A percentile compares a stretch with the other conserved stretches of the same genome.
Conservation (phyloP, 2,888 invertebrate species). For the Proisotoma minuta region DNA sequence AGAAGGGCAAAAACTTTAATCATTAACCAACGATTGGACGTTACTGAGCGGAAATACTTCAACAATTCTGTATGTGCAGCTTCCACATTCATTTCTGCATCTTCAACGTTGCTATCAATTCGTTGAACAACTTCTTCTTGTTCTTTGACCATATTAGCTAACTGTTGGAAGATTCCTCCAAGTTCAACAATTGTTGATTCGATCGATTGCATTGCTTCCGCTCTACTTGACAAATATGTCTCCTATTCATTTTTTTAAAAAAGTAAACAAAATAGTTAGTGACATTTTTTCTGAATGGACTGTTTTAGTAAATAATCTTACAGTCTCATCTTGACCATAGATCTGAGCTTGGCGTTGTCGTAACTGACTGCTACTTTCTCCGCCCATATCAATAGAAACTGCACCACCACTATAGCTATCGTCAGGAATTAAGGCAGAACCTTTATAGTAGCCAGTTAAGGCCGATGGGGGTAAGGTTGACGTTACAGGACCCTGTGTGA, state of each 20-base stretch:
- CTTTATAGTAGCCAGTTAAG: conserved; percentile 54
- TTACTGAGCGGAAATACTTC: conserved; percentile 94
- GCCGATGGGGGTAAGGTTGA: conserved; percentile 61
- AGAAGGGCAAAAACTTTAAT: conserved; percentile 97
- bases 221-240: conserved; percentile 83
- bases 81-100: conserved; percentile 92
- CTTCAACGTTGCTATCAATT: conserved; percentile 94
- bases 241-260: too few relatives aligned
- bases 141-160: conserved; percentile 95
- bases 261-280: conserved; percentile 11
- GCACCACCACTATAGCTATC: conserved; percentile 52
- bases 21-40: conserved; percentile 97
- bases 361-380: conserved; percentile 51
- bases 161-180: conserved; percentile 95
- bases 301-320: conserved; percentile 26
- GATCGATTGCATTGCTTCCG: conserved; percentile 98
- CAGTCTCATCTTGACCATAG: conserved; percentile 72
- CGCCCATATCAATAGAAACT: conserved; percentile 81
- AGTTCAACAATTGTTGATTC: conserved; percentile 98
- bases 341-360: conserved; percentile 59
- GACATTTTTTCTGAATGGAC: conserved; percentile 48
- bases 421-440: conserved; percentile 52
- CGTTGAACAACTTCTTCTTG: conserved; percentile 97
- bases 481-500: conserved; percentile 65
- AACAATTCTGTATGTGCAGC: conserved; percentile 95